Evolutionary conservation across 2,888 invertebrate genomes (phyloP).

Genomic region (Melipona beecheii): DNA sequence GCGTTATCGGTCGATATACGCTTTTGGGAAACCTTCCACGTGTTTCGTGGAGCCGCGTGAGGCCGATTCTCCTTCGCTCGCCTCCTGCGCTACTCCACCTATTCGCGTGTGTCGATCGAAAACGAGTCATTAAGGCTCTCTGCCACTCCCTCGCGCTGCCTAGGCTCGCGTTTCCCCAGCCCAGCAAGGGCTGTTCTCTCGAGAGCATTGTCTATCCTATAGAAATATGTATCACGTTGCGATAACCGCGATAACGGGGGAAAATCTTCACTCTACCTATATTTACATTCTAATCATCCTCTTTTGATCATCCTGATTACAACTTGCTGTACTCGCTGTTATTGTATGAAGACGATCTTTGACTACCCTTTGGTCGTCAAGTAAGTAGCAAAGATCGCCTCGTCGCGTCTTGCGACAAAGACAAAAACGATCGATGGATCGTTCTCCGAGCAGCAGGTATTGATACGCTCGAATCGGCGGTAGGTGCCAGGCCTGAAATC

Average conservation of each 20-base stretch:
- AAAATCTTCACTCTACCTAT: no score
- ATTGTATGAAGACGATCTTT: no score
- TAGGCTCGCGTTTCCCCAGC: neutral
- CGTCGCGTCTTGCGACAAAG: no score
- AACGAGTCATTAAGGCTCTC: constrained; percentile 8
- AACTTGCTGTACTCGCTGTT: no score
- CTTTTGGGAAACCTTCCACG: constrained; percentile 73
- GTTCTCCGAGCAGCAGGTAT: neutral
- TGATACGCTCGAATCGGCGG: neutral
- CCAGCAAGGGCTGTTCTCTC: no score
- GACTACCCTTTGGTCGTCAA: neutral
- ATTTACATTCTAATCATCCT: no score
- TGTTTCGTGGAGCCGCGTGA: constrained; percentile 57
- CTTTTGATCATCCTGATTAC: no score
- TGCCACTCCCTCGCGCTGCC: neutral
- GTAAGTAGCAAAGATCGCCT: no score
- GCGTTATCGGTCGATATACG: constrained; percentile 71
- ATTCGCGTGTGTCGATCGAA: constrained; percentile 33
- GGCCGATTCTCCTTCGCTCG: constrained; percentile 21
- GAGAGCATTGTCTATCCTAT: no score
- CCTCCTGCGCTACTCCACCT: constrained; percentile 27
- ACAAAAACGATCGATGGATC: neutral
- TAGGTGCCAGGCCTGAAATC: constrained; percentile 9
- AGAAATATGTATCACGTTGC: no score
- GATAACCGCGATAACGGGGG: no score